Conservation (phyloP, 30 jellyfish, hydroid and myxozoan species). For the Chrysaora quinquecirrha region DNA sequence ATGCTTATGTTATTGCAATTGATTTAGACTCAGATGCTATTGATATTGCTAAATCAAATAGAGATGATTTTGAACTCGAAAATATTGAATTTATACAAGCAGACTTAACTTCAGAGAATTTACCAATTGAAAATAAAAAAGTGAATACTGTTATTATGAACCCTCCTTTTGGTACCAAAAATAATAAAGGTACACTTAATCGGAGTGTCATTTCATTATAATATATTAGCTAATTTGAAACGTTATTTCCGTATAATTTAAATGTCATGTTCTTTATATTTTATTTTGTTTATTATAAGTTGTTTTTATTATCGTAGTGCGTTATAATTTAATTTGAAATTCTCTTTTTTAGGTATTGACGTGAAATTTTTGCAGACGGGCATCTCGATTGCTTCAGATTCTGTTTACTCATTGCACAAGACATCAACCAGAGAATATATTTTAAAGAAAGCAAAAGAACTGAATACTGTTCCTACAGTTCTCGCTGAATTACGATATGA, state of each 20-base stretch:
- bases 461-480: constrained; percentile 77
- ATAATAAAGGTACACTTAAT: constrained; percentile 75
- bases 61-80: constrained; percentile 61
- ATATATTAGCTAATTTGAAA: not conserved
- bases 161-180: constrained; percentile 99
- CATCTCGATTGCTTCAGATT: constrained; percentile 46
- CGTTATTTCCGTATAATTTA: too few species aligned
- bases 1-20: constrained; percentile 59
- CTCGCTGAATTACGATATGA: constrained; percentile 89
- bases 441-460: constrained; percentile 86
- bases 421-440: constrained; percentile 84
- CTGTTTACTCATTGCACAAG: constrained; percentile 90
- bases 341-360: constrained; percentile 71
- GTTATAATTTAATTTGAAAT: too few species aligned
- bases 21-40: constrained; percentile 89
- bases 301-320: too few species aligned
- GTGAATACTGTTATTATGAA: constrained; percentile 93
- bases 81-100: constrained; percentile 53
- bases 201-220: not conserved
- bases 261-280: too few species aligned
- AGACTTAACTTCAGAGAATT: constrained; percentile 42
- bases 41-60: constrained; percentile 71
- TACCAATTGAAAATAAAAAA: not conserved
- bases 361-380: constrained; percentile 80
- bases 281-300: too few species aligned